Base-by-base conservation (phyloP, 2,888 invertebrate genomes). In the Plusia festucae region DNA sequence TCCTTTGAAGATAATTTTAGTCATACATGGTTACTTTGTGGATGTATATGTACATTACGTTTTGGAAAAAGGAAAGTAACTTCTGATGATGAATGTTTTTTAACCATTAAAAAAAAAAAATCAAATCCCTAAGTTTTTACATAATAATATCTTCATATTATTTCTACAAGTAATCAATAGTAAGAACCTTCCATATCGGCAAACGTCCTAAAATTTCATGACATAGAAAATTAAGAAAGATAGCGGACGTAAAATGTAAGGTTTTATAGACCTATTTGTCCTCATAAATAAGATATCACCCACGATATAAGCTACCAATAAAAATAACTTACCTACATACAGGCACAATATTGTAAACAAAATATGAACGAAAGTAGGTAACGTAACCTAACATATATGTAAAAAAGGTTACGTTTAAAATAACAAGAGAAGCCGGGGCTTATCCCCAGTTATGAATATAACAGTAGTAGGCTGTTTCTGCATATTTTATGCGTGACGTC, bases 391-490 rank as follows among this genome's bases (percentile, higher is more conserved):
- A n/a, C n/a, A n/a, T n/a, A 40, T 40, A n/a, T 30, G 30, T 9
- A n/a, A 40, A 40, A 15, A 40, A n/a, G 40, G 40, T 40, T 40
- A 40, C 40, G n/a, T 40, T 40, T 40, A 40, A 40, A 40, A 40
- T 40, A 40, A 49, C 46, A 20, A 49, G 46, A 18, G 20, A 20
- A 49, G 18, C 46, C 46, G 46, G 46, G 46, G 11, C 9, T 49
- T 18, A 49, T 49, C 46, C 46, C 46, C 11, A 49, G 64, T 73
- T 64, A 60, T 69, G 64, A 73, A 73, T 68, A 46, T 46, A 58
- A 52, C 63, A 49, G 60, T 20, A 49, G 46, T 69, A 61, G 64
- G 69, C 64, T 73, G 53, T 59, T 32, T 64, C 58, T 52, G 24
- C 73, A 69, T 32, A 46, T 49, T 49, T 49, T 27, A 52, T 60